Conservation (phyloP, 2,888 invertebrate species). For the Apodemia mormo region DNA sequence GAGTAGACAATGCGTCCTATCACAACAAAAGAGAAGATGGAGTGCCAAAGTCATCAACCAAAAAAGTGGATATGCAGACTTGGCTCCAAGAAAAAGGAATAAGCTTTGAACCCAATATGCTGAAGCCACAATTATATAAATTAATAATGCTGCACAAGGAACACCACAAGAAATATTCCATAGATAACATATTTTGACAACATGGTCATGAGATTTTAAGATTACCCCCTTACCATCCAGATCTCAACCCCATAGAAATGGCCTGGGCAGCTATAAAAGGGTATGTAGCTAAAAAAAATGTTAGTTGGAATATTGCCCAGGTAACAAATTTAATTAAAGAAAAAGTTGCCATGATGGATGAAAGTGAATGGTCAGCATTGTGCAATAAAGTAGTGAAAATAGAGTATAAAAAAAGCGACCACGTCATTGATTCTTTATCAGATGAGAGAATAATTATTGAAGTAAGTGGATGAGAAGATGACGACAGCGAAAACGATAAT, state of each 20-base stretch:
- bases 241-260: background rate
- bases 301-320: background rate
- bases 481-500: too few species aligned
- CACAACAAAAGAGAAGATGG: background rate
- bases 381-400: background rate
- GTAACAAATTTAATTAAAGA: background rate
- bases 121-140: background rate
- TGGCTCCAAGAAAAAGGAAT: background rate
- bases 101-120: background rate
- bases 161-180: too few species aligned
- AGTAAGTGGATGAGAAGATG: too few species aligned
- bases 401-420: background rate
- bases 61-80: background rate
- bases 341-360: background rate
- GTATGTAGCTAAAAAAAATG: background rate
- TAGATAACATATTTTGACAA: background rate
- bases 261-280: background rate
- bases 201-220: conserved; percentile 5
- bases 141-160: background rate
- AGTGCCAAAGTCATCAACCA: background rate
- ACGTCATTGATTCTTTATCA: background rate
- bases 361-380: background rate
- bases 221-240: too few species aligned
- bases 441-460: conserved; percentile 1
- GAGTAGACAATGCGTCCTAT: too few species aligned